phyloP scores from a whole-genome alignment of 2,113 vertebrate genomes.

The Callorhinus ursinus region DNA sequence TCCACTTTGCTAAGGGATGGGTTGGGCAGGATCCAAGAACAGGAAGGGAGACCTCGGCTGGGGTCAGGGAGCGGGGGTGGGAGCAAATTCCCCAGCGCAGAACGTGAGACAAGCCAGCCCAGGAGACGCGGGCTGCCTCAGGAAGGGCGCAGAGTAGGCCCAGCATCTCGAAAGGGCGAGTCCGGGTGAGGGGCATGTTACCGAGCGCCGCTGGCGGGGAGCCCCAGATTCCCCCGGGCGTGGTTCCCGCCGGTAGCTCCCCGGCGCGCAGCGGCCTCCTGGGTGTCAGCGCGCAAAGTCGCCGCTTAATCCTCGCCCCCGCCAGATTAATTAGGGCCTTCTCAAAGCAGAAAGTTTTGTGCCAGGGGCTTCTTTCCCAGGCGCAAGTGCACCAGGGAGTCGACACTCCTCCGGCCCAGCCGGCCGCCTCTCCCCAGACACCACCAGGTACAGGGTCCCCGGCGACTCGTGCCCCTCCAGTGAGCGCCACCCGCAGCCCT shows the following conservation, averaged over 20 bases:
- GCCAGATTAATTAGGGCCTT: conserved; percentile 43
- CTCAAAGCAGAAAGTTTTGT: background rate
- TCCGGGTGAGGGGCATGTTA: conserved; percentile 51
- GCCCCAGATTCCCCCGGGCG: background rate
- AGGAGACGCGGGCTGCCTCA: background rate
- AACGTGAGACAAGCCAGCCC: background rate
- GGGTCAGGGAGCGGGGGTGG: background rate
- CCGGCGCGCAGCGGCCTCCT: background rate
- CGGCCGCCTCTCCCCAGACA: background rate
- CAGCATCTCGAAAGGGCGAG: background rate
- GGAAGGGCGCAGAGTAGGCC: background rate
- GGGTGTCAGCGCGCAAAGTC: conserved; percentile 67
- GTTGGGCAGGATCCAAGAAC: background rate
- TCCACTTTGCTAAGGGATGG: background rate
- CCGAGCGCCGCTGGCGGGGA: background rate
- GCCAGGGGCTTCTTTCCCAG: conserved; percentile 63
- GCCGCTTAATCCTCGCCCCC: conserved; percentile 38
- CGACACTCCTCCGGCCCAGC: background rate
- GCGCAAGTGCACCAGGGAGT: background rate
- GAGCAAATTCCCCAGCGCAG: background rate
- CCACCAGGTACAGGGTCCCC: conserved; percentile 21
- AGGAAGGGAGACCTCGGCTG: background rate
- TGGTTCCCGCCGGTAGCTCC: background rate
- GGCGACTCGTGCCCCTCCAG: background rate
- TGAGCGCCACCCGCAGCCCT: background rate